Conservation (phyloP, 64 coral and sea anemone genomes). For the Pachyseris speciosa region DNA sequence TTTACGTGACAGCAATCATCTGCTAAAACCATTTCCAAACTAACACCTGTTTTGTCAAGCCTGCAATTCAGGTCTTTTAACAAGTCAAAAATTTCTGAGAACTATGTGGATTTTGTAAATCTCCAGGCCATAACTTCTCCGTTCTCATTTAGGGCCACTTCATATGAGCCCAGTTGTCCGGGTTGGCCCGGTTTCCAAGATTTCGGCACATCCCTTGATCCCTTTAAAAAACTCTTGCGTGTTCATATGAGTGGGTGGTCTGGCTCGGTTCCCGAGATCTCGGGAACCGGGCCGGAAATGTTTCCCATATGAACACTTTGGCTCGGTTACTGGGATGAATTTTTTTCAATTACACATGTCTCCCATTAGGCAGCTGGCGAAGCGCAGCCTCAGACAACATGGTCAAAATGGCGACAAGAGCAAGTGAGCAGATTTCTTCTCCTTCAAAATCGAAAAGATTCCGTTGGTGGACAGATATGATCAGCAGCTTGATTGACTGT, state of each 20-base stretch:
- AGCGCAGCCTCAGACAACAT: neutral
- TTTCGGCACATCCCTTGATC: too few relatives aligned
- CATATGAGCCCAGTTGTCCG: too few relatives aligned
- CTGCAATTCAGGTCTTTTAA: constrained; percentile 71
- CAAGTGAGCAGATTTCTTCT: neutral
- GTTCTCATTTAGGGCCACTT: constrained; percentile 63
- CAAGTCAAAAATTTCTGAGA: constrained; percentile 62
- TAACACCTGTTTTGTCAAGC: constrained; percentile 34
- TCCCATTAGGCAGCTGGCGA: neutral
- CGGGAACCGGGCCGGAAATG: too few relatives aligned
- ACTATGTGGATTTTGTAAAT: constrained; percentile 61
- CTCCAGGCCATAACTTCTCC: constrained; percentile 85
- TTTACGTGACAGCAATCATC: constrained; percentile 77
- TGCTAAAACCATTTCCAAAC: constrained; percentile 78
- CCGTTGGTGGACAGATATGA: too few relatives aligned
- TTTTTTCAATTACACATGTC: constrained; percentile 8
- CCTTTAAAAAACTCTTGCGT: too few relatives aligned
- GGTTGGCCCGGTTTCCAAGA: too few relatives aligned
- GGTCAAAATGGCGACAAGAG: neutral
- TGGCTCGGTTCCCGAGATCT: too few relatives aligned
- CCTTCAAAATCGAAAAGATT: constrained; percentile 14
- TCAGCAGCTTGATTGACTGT: constrained; percentile 41
- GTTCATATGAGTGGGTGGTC: too few relatives aligned
- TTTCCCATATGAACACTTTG: too few relatives aligned
- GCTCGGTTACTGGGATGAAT: too few relatives aligned